Evolutionary conservation across 37 sponge, comb jelly and placozoan genomes (phyloP).

Genomic region (Geodia barretti): DNA sequence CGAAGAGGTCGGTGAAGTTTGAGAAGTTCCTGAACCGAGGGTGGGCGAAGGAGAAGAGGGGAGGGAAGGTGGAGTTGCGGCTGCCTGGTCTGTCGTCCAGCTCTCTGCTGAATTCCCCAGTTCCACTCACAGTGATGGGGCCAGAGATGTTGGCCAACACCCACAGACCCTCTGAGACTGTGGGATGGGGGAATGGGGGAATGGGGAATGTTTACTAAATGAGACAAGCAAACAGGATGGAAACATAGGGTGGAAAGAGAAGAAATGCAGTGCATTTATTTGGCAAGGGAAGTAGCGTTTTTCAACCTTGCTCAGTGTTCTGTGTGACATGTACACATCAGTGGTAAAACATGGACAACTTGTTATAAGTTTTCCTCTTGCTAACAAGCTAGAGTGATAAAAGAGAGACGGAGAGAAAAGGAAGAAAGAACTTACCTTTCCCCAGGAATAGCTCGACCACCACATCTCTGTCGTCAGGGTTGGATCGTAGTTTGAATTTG

Average conservation of each 20-base stretch:
- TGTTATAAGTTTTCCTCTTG: too few relatives aligned
- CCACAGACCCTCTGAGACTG: conserved; percentile 42
- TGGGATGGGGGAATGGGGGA: too few relatives aligned
- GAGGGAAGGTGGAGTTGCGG: neutral
- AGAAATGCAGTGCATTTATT: neutral
- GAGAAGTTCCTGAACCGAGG: conserved; percentile 4
- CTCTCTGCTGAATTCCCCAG: neutral
- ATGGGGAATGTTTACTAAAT: too few relatives aligned
- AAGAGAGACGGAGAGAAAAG: neutral
- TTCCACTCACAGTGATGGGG: neutral
- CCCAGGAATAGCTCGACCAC: conserved; percentile 45
- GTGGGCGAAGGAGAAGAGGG: conserved; percentile 30
- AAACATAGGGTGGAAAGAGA: neutral
- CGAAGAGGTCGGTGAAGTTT: conserved; percentile 37
- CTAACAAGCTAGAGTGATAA: too few relatives aligned
- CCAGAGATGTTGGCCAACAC: conserved; percentile 38
- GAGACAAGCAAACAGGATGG: too few relatives aligned
- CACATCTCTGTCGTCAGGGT: neutral
- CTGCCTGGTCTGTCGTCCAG: neutral
- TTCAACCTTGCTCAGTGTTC: too few relatives aligned
- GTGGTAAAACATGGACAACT: too few relatives aligned
- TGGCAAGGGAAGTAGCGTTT: neutral
- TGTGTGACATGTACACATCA: too few relatives aligned
- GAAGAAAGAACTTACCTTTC: conserved; percentile 24
- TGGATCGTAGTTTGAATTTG: conserved; percentile 36